Conservation (phyloP, 2,888 invertebrate genomes). For the Bombylius major region DNA sequence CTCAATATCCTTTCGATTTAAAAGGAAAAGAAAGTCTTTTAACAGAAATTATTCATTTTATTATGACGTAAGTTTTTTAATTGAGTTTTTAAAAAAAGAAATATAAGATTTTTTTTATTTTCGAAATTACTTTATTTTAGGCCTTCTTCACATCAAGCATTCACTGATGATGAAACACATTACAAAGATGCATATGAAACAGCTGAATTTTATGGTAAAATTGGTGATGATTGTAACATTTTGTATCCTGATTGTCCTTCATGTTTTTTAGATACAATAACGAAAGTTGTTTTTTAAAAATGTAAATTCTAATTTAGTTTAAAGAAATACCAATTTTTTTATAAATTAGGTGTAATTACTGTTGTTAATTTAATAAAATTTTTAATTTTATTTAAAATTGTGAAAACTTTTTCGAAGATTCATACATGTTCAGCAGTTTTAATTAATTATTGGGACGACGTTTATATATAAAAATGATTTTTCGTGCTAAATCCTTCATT, state of each 20-base stretch:
- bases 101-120: neutral
- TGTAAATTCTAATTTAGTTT: neutral
- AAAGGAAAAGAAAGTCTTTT: slow-evolving; percentile 44
- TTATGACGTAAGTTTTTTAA: slow-evolving; percentile 50
- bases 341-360: no score
- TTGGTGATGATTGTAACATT: slow-evolving; percentile 26
- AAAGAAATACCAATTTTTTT: neutral
- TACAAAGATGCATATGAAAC: slow-evolving; percentile 28
- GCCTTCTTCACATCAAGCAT: slow-evolving; percentile 43
- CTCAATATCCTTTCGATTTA: slow-evolving; percentile 45
- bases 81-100: neutral
- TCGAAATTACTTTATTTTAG: slow-evolving; percentile 25
- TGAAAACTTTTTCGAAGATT: no score
- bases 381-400: no score
- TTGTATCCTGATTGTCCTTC: slow-evolving; percentile 27
- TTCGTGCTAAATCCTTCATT: no score
- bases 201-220: slow-evolving; percentile 28
- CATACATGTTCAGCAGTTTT: no score
- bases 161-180: slow-evolving; percentile 38
- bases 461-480: no score
- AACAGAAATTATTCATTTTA: slow-evolving; percentile 51
- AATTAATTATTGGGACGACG: no score
- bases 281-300: slow-evolving; percentile 18
- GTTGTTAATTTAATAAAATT: no score
- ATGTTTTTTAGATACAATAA: slow-evolving; percentile 22